These are phyloP conservation scores for Proisotoma minuta DNA, from an alignment of 2,888 invertebrate genomes.

Conservation along the genomic window DNA sequence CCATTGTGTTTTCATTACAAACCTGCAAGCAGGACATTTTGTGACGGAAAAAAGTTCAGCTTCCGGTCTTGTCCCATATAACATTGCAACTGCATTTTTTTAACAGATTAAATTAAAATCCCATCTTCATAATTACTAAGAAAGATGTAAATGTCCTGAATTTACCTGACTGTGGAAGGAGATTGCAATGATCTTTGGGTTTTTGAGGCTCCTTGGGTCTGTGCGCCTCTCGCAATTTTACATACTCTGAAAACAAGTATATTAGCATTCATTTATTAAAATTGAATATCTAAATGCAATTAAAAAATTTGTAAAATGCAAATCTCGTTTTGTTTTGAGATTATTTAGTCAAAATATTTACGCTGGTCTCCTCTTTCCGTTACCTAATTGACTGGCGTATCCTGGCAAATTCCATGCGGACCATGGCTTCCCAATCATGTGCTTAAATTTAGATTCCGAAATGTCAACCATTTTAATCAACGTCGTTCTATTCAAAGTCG, in stretches of 20 bases:
- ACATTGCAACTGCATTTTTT: too few species aligned
- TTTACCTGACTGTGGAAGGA: constrained; percentile 31
- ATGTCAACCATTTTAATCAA: constrained; percentile 8
- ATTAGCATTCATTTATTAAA: not conserved
- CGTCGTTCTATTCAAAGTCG: too few species aligned
- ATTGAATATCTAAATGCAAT: not conserved
- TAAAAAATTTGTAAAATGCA: too few species aligned
- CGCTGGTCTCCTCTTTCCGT: too few species aligned
- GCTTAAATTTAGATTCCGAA: constrained; percentile 29
- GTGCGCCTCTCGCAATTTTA: constrained; percentile 15
- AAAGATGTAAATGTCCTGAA: not conserved
- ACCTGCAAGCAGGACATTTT: constrained; percentile 38
- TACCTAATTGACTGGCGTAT: constrained; percentile 34
- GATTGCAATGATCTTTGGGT: constrained; percentile 20
- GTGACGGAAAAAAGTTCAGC: constrained; percentile 39
- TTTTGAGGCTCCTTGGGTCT: constrained; percentile 24
- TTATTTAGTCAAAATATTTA: too few species aligned
- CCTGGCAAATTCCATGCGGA: constrained; percentile 38
- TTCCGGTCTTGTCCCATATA: constrained; percentile 41
- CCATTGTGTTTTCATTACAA: constrained; percentile 40
- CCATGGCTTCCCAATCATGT: constrained; percentile 38
- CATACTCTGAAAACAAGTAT: constrained; percentile 14
- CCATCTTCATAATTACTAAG: not conserved
- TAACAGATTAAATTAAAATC: constrained; percentile 21
- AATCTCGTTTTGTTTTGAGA: too few species aligned